Base-by-base conservation (phyloP, 1,140 invertebrate genomes). In the Drosophila obscura region DNA sequence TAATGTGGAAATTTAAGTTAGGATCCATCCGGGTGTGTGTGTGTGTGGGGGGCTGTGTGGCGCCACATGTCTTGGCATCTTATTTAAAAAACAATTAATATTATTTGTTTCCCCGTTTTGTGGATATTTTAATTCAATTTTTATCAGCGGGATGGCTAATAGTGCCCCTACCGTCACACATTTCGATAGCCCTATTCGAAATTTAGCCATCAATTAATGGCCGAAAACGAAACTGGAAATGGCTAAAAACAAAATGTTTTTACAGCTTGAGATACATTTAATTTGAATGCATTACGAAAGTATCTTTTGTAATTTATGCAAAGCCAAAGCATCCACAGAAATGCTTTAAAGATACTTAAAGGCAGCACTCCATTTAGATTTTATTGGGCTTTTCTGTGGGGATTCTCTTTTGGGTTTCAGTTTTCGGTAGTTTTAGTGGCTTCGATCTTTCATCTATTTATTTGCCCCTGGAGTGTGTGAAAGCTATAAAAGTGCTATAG, bases 21-120 rank as follows among this genome's bases (percentile, higher is more conserved):
- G 66, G 80, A 60, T 68, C 57, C n/a, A 41, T 35, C 8, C 19
- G 26, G 22, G 43, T 53, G 46, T 56, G 57, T 46, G 80, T 83
- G 80, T 31, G 19, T 19, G 19, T 19, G 19, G 63, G 77, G 61
- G 58, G 19, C 19, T 48, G 58, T 22, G 49, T 75, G 81, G 81
- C 82, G 81, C 81, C 81, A 87, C 35, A 39, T 5, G 55, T 62
- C 46, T 46, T 48, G 35, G 48, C 62, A 68, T 85, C 73, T 77
- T 77, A 80, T 80, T 80, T 77, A 69, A 69, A 65, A 77, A 75
- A 87, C 81, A 75, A 85, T 85, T 85, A 87, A 87, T 85, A 81
- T 72, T 39, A 28, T 75, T 75, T 71, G 45, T 3, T 39, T 35
- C 51, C 41, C 51, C 56, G n/a, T 57, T 73, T 52, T 48, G 48